These are phyloP conservation scores for Achroia grisella DNA, from an alignment of 1,140 invertebrate genomes.

Conservation along the genomic window DNA sequence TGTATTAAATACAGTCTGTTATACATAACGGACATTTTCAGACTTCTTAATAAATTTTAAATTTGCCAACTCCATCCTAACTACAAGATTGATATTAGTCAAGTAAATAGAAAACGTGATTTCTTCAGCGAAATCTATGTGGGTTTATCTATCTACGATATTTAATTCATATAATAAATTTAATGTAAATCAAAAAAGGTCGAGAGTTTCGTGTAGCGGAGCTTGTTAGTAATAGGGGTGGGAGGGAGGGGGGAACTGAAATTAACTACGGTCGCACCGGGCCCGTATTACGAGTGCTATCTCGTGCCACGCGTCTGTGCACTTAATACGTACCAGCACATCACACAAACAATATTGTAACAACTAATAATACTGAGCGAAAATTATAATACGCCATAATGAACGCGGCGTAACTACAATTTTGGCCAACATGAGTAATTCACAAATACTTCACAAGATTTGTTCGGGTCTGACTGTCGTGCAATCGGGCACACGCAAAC, in stretches of 20 bases:
- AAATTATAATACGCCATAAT: conserved; percentile 53
- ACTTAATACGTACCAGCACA: conserved; percentile 8
- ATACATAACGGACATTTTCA: conserved; percentile 44
- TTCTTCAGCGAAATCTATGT: conserved; percentile 51
- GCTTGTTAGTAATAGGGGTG: neutral
- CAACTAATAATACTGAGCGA: conserved; percentile 63
- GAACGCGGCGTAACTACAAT: conserved; percentile 48
- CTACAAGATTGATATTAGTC: conserved; percentile 53
- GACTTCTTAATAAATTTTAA: conserved; percentile 51
- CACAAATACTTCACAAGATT: conserved; percentile 16
- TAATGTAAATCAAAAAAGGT: conserved; percentile 3
- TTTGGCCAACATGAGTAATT: conserved; percentile 65
- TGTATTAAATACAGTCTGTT: conserved; percentile 49
- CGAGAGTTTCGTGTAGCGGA: no score
- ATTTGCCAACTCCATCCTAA: conserved; percentile 55
- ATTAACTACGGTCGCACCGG: conserved; percentile 13
- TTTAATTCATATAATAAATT: conserved; percentile 13
- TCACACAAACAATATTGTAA: conserved; percentile 22
- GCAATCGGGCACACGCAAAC: conserved; percentile 1
- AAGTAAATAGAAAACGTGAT: conserved; percentile 54
- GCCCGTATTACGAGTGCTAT: conserved; percentile 6
- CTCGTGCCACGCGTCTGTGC: conserved; percentile 10
- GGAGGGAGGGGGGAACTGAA: neutral
- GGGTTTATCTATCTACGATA: conserved; percentile 28
- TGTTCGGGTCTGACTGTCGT: neutral